phyloP scores from a whole-genome alignment of 1,140 invertebrate species.

The Leptestheria dahalacensis region DNA sequence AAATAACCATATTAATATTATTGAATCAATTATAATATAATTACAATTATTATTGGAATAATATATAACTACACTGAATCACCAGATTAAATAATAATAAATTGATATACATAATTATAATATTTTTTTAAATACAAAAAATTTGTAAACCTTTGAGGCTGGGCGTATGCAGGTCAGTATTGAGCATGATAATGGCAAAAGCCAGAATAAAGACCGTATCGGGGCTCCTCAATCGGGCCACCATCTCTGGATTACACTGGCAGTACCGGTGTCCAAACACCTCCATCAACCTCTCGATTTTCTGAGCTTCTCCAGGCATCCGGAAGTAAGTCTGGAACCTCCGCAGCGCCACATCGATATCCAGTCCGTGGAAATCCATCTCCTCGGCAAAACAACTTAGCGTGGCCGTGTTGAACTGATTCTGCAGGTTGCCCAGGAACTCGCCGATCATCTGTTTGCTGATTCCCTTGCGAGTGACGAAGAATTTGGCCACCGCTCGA shows the following conservation, averaged over 20 bases:
- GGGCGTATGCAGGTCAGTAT: slow-evolving; percentile 96
- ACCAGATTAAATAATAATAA: neutral
- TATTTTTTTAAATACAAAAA: neutral
- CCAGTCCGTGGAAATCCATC: slow-evolving; percentile 84
- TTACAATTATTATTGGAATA: neutral
- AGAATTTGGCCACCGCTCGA: slow-evolving; percentile 79
- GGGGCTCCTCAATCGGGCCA: slow-evolving; percentile 55
- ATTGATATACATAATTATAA: neutral
- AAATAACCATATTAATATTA: too few relatives aligned
- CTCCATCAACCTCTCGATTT: slow-evolving; percentile 94
- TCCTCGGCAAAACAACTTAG: slow-evolving; percentile 88
- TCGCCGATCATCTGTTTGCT: slow-evolving; percentile 99
- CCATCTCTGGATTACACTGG: slow-evolving; percentile 81
- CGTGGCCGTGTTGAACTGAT: slow-evolving; percentile 88
- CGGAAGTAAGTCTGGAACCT: slow-evolving; percentile 94
- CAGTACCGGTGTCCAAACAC: slow-evolving; percentile 88
- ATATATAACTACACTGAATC: neutral
- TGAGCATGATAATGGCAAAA: slow-evolving; percentile 98
- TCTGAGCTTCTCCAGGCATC: slow-evolving; percentile 97
- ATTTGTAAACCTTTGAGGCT: slow-evolving; percentile 53
- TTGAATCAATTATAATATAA: neutral
- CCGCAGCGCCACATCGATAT: slow-evolving; percentile 89
- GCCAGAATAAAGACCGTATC: slow-evolving; percentile 93
- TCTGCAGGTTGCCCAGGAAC: slow-evolving; percentile 92
- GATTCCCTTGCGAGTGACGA: slow-evolving; percentile 89